These are phyloP conservation scores for Cheilinus undulatus DNA, from an alignment of 2,113 vertebrate genomes.

Conservation along the genomic window DNA sequence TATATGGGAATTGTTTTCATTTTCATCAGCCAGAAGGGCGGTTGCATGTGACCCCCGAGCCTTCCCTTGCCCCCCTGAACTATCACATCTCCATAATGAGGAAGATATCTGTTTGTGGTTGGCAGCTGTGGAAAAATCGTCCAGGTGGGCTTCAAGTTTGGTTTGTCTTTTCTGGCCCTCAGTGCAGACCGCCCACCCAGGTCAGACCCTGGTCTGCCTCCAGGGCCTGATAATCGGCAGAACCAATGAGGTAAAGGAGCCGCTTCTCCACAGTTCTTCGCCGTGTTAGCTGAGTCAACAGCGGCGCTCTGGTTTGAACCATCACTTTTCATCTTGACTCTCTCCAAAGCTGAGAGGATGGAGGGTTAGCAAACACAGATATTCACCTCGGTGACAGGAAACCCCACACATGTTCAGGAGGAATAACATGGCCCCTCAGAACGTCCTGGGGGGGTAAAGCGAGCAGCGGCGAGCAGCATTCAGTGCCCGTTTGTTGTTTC, in stretches of 20 bases:
- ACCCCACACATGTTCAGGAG: conserved; percentile 28
- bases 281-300: conserved; percentile 56
- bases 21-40: too few relatives aligned
- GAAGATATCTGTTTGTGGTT: not conserved
- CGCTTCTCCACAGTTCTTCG: conserved; percentile 53
- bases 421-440: conserved; percentile 68
- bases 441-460: conserved; percentile 71
- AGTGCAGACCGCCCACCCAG: not conserved
- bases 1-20: too few relatives aligned
- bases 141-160: not conserved
- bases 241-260: conserved; percentile 63
- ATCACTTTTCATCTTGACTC: conserved; percentile 52
- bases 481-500: conserved; percentile 75
- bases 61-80: too few relatives aligned
- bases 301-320: conserved; percentile 37
- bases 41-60: too few relatives aligned
- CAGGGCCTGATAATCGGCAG: conserved; percentile 42
- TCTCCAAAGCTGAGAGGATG: conserved; percentile 31
- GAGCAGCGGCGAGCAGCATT: conserved; percentile 56
- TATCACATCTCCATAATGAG: too few relatives aligned
- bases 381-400: conserved; percentile 11
- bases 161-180: not conserved
- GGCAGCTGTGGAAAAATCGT: not conserved
- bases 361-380: conserved; percentile 41
- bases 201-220: conserved; percentile 4